These are phyloP conservation scores for Chrysaora quinquecirrha DNA, from an alignment of 30 jellyfish, hydroid and myxozoan species.

Conservation along the genomic window DNA sequence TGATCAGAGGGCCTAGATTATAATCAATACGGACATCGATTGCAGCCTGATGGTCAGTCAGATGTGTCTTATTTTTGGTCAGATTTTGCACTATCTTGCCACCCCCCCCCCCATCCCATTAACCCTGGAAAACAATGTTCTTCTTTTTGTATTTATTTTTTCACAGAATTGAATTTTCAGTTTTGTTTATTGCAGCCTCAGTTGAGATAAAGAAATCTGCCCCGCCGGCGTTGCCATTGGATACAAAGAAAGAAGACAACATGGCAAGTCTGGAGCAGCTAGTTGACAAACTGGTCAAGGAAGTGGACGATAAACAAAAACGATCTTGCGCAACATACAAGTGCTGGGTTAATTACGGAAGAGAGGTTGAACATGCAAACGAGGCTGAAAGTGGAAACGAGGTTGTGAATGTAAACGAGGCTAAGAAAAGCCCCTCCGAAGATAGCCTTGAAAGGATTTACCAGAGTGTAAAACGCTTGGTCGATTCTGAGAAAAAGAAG, in stretches of 20 bases:
- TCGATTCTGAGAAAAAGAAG: conserved; percentile 20
- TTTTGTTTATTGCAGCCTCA: neutral
- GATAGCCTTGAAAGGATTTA: conserved; percentile 1
- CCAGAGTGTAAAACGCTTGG: conserved; percentile 37
- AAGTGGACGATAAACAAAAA: neutral
- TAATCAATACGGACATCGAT: too few relatives aligned
- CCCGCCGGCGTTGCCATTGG: neutral
- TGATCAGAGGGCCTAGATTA: too few relatives aligned
- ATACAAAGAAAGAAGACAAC: neutral
- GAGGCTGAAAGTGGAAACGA: neutral
- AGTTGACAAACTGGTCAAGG: neutral
- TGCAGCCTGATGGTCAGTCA: too few relatives aligned
- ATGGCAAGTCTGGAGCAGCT: neutral
- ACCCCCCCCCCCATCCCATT: too few relatives aligned
- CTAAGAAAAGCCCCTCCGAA: neutral
- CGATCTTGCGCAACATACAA: too few relatives aligned
- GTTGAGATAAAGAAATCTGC: neutral
- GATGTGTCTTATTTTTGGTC: too few relatives aligned
- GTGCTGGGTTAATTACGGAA: too few relatives aligned
- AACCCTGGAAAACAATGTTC: too few relatives aligned
- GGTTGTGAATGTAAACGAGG: neutral
- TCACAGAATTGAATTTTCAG: too few relatives aligned
- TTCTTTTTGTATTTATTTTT: too few relatives aligned
- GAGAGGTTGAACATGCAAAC: too few relatives aligned
- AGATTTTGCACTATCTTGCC: too few relatives aligned